These are phyloP conservation scores for Agapostemon virescens DNA, from an alignment of 2,888 invertebrate genomes.

Conservation along the genomic window DNA sequence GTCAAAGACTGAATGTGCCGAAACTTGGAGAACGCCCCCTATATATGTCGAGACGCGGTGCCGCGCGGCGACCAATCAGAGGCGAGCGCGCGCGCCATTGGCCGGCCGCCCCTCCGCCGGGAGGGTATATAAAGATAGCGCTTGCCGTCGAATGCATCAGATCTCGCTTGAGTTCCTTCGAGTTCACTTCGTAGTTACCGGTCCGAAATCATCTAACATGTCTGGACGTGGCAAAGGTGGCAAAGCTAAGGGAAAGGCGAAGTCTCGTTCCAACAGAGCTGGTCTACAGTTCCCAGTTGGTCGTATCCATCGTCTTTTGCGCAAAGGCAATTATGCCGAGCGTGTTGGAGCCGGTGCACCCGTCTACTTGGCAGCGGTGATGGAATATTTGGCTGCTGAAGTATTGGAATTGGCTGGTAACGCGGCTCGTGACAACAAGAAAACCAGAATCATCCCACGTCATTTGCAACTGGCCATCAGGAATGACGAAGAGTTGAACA, in stretches of 20 bases:
- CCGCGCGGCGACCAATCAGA: background rate
- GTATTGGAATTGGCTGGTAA: conserved; percentile 86
- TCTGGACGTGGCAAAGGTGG: conserved; percentile 73
- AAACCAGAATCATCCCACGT: conserved; percentile 80
- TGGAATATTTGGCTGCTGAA: conserved; percentile 87
- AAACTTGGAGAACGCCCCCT: background rate
- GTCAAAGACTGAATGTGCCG: background rate
- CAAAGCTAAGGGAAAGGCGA: conserved; percentile 81
- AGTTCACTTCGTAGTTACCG: background rate
- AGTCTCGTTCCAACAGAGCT: conserved; percentile 82
- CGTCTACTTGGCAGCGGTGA: conserved; percentile 83
- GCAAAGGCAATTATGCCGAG: conserved; percentile 85
- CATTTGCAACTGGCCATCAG: conserved; percentile 85
- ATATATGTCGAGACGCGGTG: background rate
- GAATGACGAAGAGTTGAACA: conserved; percentile 92
- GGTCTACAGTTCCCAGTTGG: conserved; percentile 84
- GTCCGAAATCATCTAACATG: conserved; percentile 41
- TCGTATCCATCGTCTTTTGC: conserved; percentile 83
- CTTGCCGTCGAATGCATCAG: background rate
- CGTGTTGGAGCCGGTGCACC: conserved; percentile 83
- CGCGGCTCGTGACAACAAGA: conserved; percentile 87
- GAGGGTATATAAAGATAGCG: background rate
- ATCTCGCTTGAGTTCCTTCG: background rate
- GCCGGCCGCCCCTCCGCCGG: background rate
- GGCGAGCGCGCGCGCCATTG: background rate